Evolutionary conservation across 2,113 vertebrate genomes (phyloP), one percentile per base, ranked within the genome.

Genomic region (Petromus typicus): DNA sequence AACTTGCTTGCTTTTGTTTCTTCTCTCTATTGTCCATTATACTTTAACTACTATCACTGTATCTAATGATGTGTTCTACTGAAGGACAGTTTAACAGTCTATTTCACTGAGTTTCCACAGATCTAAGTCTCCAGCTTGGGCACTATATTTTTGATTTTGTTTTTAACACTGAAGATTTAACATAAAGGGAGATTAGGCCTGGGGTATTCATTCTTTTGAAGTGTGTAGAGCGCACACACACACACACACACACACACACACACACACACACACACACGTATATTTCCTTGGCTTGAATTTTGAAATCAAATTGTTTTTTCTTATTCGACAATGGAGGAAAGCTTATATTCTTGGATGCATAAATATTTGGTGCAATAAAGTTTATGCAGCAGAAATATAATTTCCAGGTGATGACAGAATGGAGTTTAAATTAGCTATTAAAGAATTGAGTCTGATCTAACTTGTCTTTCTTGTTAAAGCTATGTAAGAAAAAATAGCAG

Each of bases 131-230:
- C 51, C 30, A 63, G 67, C n/a, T 81, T 90, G 45, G 76, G 23
- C 16, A 75, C 40, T 75, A 30, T 69, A 85, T 71, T 92, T 95
- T 57, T 54, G 25, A 73, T 69, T 90, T 93, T 95, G 27, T 80
- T 95, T 96, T 87, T 84, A 76, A 81, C 76, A 87, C 27, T 91
- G 6, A 2, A 56, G 54, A 71, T 56, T 96, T 91, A 76, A 45
- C 82, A 48, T 71, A 82, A 95, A 89, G 22, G 27, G 14, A 94
- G 23, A 67, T 73, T 80, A 81, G 34, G 75, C 61, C 12, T 84
- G 23, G 54, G 76, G 61, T 56, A 96, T 88, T 97, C 59, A 56
- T 95, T 96, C 75, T 56, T 88, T 92, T 66, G 67, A 16, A 8
- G 32, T n/a, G n/a, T n/a, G n/a, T n/a, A n/a, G n/a, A n/a, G n/a